These are phyloP conservation scores for Aythya baeri DNA, from an alignment of 2,113 vertebrate species.

Conservation along the genomic window DNA sequence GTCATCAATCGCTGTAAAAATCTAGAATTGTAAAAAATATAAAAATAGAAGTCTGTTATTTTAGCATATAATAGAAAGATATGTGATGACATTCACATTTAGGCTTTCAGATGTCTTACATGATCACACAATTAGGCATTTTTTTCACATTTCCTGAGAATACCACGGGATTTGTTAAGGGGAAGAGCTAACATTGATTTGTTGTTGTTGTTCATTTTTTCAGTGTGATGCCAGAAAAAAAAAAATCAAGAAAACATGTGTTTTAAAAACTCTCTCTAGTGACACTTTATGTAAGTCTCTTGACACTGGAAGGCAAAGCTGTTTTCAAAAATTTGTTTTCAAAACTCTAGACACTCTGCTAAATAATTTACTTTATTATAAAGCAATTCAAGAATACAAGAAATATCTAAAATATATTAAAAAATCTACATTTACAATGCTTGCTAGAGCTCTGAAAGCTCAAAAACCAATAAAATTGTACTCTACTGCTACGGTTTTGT, in stretches of 20 bases:
- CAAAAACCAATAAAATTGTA: background rate
- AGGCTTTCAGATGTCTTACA: background rate
- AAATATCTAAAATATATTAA: background rate
- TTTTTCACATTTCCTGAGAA: background rate
- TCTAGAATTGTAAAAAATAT: background rate
- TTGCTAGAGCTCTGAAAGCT: background rate
- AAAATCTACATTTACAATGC: background rate
- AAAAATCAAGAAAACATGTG: background rate
- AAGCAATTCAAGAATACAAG: background rate
- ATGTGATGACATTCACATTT: background rate
- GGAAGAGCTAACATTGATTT: background rate
- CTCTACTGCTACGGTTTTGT: background rate
- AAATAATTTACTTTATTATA: background rate
- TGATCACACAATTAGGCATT: background rate
- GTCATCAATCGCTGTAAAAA: background rate
- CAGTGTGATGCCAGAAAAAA: background rate
- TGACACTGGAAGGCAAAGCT: background rate
- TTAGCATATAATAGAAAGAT: background rate
- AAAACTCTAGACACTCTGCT: background rate
- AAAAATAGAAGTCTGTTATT: background rate
- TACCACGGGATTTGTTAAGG: background rate
- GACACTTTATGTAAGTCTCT: background rate
- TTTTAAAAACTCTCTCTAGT: background rate
- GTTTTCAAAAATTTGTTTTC: constrained; percentile 28
- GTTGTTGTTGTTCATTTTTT: background rate